Evolutionary conservation across 2,888 invertebrate genomes (phyloP).

Genomic region (Lamellibrachia satsuma): DNA sequence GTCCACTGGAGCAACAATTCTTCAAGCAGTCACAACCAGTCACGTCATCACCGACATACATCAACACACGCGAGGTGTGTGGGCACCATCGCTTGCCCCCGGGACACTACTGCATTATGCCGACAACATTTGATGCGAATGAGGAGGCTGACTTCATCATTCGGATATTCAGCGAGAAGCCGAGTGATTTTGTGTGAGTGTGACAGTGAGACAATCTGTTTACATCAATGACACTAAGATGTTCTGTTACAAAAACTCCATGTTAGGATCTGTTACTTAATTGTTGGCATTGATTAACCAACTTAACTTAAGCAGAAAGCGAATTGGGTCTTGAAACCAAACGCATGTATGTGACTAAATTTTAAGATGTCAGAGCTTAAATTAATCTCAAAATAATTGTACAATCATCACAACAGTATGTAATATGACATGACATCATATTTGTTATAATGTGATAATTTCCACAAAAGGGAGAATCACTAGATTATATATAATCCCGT

Average conservation of each 20-base stretch:
- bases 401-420: no score
- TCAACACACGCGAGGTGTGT: conserved; percentile 91
- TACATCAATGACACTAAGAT: not conserved
- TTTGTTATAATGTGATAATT: no score
- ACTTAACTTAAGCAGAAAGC: no score
- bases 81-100: conserved; percentile 90
- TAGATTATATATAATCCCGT: not conserved
- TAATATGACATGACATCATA: no score
- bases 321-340: no score
- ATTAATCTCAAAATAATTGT: no score
- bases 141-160: conserved; percentile 95
- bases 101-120: conserved; percentile 91
- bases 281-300: not conserved
- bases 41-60: conserved; percentile 70
- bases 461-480: no score
- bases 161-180: conserved; percentile 87
- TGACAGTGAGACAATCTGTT: not conserved
- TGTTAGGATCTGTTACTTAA: not conserved
- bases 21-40: conserved; percentile 31
- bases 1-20: conserved; percentile 32
- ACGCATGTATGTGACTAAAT: no score
- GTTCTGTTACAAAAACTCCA: no score
- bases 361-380: no score
- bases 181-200: conserved; percentile 33
- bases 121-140: conserved; percentile 93